Conservation (phyloP, 2,888 invertebrate species). For the Himalopsyche anomala region DNA sequence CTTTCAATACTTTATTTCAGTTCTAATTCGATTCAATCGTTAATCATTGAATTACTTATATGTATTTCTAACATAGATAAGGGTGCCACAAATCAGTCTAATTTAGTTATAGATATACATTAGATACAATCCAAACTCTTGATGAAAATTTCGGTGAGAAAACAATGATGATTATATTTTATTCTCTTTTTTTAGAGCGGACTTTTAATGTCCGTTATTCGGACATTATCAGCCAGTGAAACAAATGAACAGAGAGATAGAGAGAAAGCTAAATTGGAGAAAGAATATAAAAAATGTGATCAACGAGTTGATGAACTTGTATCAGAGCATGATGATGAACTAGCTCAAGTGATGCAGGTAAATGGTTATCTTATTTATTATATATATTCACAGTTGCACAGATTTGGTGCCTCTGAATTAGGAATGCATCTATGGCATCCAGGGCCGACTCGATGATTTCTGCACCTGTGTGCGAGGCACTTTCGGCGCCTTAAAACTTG, state of each 20-base stretch:
- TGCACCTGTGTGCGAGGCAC: no score
- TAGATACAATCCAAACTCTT: slow-evolving; percentile 46
- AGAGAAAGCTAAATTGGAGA: slow-evolving; percentile 95
- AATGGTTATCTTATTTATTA: slow-evolving; percentile 57
- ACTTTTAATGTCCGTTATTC: slow-evolving; percentile 94
- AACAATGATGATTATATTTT: not conserved
- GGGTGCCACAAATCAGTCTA: no score
- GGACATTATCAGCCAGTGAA: slow-evolving; percentile 95
- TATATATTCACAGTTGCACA: slow-evolving; percentile 39
- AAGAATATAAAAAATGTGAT: slow-evolving; percentile 95
- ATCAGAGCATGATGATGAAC: slow-evolving; percentile 90
- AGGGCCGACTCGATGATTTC: no score
- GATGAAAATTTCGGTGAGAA: not conserved
- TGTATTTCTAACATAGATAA: no score
- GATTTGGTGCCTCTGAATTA: not conserved
- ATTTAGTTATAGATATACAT: slow-evolving; percentile 43
- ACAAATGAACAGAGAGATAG: slow-evolving; percentile 94
- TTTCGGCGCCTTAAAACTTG: no score
- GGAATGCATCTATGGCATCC: not conserved
- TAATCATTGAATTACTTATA: no score
- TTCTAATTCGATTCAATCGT: no score
- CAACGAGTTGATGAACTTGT: slow-evolving; percentile 91
- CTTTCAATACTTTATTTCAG: no score
- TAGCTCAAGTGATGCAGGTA: slow-evolving; percentile 88
- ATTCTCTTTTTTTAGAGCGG: slow-evolving; percentile 80